Evolutionary conservation across 2,113 vertebrate genomes (phyloP), one percentile per base, ranked within the genome.

Genomic region (Pomatorhinus ruficollis): DNA sequence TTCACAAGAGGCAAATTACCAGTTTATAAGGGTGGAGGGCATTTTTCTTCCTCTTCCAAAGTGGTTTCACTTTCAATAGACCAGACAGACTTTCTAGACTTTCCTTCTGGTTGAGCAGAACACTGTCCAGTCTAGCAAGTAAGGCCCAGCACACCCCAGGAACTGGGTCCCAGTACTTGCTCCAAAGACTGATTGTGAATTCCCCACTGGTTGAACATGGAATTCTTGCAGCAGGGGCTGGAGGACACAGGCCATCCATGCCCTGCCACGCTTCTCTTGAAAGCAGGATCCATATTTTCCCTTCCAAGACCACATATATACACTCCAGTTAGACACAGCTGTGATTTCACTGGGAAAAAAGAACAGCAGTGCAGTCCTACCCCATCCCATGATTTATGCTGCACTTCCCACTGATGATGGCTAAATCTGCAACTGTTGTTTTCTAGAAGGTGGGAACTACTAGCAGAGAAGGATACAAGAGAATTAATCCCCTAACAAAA

Each of bases 1-100:
- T 95, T 95, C 89, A 84, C 27, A 91, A 89, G 52, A 95, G 71
- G 60, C 56, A 83, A 92, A 95, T 89, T 75, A 89, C 15, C 57
- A 69, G 3, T 71, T 84, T 52, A 28, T 68, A 87, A 75, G 83
- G 91, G 86, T 64, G 89, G 63, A 92, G 40, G 56, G 52, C 47
- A 40, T 52, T 60, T 76, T 84, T 15, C 80, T 96, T 95, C 93
- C 80, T 71, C 91, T 61, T 68, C 22, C 30, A 64, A 81, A 87
- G 44, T 52, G 44, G 28, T 76, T 85, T 39, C n/a, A 39, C 69
- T 94, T 91, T 91, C 83, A 70, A 2, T 18, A 59, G 30, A 74
- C 42, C 50, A 70, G 66, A 60, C 3, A 71, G 75, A 59, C 64
- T 81, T 95, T 71, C 80, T 75, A 66, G 69, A 45, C 4, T 24